Evolutionary conservation across 2,113 vertebrate species (phyloP).

Genomic region (Grantiella picta): DNA sequence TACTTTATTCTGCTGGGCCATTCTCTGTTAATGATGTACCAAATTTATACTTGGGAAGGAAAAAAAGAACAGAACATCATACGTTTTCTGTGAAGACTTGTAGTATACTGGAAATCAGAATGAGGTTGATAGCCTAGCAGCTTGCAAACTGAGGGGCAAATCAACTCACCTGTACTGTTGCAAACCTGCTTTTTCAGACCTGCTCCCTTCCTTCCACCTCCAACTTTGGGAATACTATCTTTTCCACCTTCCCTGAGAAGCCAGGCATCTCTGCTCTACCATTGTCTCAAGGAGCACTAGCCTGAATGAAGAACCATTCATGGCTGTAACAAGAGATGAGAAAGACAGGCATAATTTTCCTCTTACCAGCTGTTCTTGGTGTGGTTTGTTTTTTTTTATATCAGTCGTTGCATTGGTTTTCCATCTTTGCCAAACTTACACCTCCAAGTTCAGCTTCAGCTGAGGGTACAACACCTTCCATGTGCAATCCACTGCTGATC

Average conservation of each 20-base stretch:
- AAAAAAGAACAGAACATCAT: background rate
- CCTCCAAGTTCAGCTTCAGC: background rate
- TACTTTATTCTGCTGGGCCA: background rate
- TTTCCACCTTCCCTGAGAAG: background rate
- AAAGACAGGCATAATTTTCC: background rate
- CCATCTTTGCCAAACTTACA: background rate
- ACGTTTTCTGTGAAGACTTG: background rate
- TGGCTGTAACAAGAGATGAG: background rate
- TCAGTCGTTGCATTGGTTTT: fast-evolving
- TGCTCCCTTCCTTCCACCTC: background rate
- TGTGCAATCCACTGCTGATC: background rate
- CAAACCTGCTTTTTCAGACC: background rate
- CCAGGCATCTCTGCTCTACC: background rate
- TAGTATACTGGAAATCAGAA: background rate
- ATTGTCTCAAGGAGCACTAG: fast-evolving
- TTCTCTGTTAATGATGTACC: background rate
- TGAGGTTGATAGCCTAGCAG: background rate
- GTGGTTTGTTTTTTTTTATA: background rate
- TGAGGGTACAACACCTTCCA: fast-evolving
- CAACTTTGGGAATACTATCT: fast-evolving
- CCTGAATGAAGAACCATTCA: background rate
- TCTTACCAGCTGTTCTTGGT: background rate
- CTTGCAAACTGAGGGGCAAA: background rate
- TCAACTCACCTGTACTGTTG: background rate
- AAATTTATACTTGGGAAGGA: background rate